phyloP scores from a whole-genome alignment of 2,113 vertebrate genomes.

The Anas platyrhynchos region DNA sequence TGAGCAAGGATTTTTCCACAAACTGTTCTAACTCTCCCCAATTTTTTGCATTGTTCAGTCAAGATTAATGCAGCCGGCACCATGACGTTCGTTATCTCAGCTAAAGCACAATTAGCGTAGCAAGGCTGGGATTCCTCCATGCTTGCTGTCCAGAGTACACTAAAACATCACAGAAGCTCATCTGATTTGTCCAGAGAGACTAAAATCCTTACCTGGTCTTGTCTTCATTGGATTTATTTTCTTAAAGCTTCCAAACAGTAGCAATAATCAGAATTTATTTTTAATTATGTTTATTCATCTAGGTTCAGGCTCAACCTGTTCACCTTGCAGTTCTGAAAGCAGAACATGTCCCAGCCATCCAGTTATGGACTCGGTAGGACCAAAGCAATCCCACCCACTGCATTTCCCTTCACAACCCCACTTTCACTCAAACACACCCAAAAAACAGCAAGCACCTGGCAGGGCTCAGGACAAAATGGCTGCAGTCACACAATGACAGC shows the following conservation, averaged over 20 bases:
- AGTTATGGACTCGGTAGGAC: neutral
- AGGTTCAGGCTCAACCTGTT: neutral
- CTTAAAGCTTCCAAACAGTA: neutral
- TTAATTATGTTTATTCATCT: neutral
- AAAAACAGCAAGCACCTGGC: neutral
- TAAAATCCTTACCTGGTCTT: neutral
- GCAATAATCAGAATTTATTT: neutral
- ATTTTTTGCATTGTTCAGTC: neutral
- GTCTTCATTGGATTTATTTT: neutral
- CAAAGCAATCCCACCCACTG: neutral
- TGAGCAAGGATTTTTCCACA: neutral
- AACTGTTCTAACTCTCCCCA: neutral
- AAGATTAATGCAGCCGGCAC: neutral
- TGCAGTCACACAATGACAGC: neutral
- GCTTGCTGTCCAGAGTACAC: neutral
- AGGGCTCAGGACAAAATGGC: neutral
- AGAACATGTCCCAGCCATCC: neutral
- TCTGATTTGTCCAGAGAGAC: neutral
- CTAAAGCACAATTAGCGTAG: neutral
- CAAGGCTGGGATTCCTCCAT: neutral
- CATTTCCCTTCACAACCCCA: too few species aligned
- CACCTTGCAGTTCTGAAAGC: neutral
- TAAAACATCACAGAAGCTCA: neutral
- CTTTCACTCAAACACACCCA: neutral
- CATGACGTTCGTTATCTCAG: neutral